Conservation (phyloP, 2,888 invertebrate genomes). For the Pristionchus fissidentatus region DNA sequence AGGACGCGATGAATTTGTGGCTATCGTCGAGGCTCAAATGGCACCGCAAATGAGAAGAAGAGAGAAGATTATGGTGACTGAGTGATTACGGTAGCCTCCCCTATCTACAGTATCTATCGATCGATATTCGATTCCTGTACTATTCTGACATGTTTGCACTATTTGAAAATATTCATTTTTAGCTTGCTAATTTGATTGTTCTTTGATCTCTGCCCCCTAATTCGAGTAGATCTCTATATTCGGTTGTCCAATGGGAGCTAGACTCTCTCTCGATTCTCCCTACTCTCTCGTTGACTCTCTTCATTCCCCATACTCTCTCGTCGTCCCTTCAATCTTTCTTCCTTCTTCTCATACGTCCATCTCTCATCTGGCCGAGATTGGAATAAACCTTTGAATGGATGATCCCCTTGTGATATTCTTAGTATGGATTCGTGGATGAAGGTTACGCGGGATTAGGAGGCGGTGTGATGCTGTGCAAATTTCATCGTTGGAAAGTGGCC, state of each 20-base stretch:
- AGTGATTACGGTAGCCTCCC: not conserved
- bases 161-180: not conserved
- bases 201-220: not conserved
- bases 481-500: too few relatives aligned
- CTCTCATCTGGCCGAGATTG: not conserved
- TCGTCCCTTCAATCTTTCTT: not conserved
- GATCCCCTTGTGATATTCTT: too few relatives aligned
- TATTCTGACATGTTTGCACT: not conserved
- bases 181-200: not conserved
- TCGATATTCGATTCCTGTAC: not conserved
- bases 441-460: conserved; percentile 19
- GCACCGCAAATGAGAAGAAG: conserved; percentile 79
- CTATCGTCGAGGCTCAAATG: conserved; percentile 86
- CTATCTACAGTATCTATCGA: not conserved
- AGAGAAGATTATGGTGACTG: not conserved
- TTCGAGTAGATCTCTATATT: conserved; percentile 11
- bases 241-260: not conserved
- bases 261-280: not conserved
- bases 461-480: too few relatives aligned
- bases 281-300: not conserved
- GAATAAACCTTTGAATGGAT: conserved; percentile 12
- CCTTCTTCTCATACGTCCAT: conserved; percentile 4
- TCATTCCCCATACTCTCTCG: conserved; percentile 1
- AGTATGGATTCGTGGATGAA: conserved; percentile 19
- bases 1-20: conserved; percentile 82